phyloP scores from a whole-genome alignment of 2,888 invertebrate genomes.

The Podotricha telesiphe region DNA sequence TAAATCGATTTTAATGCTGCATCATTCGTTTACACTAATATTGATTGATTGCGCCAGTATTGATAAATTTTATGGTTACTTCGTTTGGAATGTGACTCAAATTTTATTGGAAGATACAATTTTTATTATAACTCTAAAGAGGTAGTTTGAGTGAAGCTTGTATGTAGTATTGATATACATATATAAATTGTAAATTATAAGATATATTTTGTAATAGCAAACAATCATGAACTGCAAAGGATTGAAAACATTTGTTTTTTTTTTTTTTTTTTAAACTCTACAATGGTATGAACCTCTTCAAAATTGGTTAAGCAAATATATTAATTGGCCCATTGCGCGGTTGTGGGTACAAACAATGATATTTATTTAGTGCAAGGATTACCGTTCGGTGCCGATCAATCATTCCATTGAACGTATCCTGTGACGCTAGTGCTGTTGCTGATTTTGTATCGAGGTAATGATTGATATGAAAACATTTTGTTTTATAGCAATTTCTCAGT shows the following conservation, averaged over 20 bases:
- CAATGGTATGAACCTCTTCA: not conserved
- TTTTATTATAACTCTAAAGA: too few species aligned
- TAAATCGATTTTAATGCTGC: conserved; percentile 53
- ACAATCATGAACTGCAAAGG: too few species aligned
- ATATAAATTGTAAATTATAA: too few species aligned
- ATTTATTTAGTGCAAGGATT: conserved; percentile 80
- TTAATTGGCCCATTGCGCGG: conserved; percentile 46
- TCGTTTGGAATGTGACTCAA: not conserved
- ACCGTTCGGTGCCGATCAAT: conserved; percentile 80
- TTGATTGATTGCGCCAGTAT: conserved; percentile 70
- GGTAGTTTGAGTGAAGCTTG: too few species aligned
- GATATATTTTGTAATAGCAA: too few species aligned
- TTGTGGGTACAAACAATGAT: conserved; percentile 58
- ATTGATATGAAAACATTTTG: conserved; percentile 17
- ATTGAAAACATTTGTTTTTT: too few species aligned
- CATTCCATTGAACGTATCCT: conserved; percentile 83
- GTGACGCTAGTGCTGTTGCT: conserved; percentile 66
- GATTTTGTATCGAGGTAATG: conserved; percentile 49
- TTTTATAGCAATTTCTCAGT: not conserved
- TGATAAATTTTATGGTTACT: conserved; percentile 25
- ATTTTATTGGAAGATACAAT: not conserved
- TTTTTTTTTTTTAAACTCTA: too few species aligned
- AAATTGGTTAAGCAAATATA: conserved; percentile 18
- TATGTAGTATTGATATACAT: too few species aligned
- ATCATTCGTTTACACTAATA: conserved; percentile 65